Conservation (phyloP, 2,113 vertebrate genomes). For the Progne subis region DNA sequence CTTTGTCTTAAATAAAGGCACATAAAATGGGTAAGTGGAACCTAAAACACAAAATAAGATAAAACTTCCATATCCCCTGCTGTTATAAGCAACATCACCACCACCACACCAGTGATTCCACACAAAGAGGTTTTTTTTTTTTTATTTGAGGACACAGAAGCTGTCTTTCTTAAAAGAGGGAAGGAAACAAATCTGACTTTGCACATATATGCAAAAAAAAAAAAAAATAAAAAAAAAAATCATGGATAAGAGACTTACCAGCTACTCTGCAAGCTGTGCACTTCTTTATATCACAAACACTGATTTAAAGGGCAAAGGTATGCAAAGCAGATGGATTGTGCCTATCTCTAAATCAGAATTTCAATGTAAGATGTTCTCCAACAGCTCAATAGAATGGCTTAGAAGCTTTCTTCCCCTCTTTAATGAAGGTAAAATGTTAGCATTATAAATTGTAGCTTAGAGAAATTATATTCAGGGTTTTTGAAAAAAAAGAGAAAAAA, state of each 20-base stretch:
- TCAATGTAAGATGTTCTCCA: neutral
- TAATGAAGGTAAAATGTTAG: constrained; percentile 31
- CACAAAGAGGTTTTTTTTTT: neutral
- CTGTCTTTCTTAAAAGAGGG: neutral
- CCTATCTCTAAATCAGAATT: constrained; percentile 28
- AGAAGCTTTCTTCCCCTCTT: neutral
- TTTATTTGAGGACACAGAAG: neutral
- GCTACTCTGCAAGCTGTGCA: neutral
- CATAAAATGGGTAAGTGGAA: neutral
- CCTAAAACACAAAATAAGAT: neutral
- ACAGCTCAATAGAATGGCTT: neutral
- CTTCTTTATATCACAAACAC: constrained; percentile 11
- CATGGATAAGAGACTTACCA: neutral
- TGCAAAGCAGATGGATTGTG: constrained; percentile 27
- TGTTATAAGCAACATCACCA: neutral
- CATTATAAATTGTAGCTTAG: constrained; percentile 43
- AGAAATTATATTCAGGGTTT: constrained; percentile 29
- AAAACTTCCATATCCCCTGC: neutral
- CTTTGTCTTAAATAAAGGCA: neutral
- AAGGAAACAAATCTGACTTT: neutral
- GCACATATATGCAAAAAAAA: neutral
- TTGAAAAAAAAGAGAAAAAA: neutral
- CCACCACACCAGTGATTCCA: neutral
- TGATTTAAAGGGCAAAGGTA: constrained; percentile 40
- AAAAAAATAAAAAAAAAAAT: neutral